Evolutionary conservation across 23 tunicate genomes (phyloP).

Genomic region (Ascidia mentula): DNA sequence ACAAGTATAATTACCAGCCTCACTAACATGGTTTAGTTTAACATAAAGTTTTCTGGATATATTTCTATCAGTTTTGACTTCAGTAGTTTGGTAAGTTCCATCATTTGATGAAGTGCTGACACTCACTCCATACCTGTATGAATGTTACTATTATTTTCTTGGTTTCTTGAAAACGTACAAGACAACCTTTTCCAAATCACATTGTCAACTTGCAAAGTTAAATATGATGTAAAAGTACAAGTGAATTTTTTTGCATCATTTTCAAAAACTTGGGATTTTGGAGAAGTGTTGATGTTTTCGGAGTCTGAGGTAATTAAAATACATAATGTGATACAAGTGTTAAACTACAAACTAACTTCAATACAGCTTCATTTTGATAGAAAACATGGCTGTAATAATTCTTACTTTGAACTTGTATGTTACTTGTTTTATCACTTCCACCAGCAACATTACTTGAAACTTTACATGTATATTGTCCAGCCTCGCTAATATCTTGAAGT

Average conservation of each 20-base stretch:
- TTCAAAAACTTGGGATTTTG: neutral
- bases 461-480: conserved; percentile 2
- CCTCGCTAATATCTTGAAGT: neutral
- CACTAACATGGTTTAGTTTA: neutral
- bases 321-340: too few relatives aligned
- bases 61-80: neutral
- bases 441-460: neutral
- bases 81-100: too few relatives aligned
- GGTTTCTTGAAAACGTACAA: too few relatives aligned
- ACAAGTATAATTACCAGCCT: neutral
- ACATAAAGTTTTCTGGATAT: neutral
- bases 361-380: too few relatives aligned
- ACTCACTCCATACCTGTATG: neutral
- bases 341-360: too few relatives aligned
- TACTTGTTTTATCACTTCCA: neutral
- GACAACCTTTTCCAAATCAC: neutral
- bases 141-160: too few relatives aligned
- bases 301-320: too few relatives aligned
- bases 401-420: neutral
- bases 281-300: too few relatives aligned
- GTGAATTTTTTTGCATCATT: neutral
- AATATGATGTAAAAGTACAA: neutral
- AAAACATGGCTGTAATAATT: too few relatives aligned
- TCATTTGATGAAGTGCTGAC: too few relatives aligned
- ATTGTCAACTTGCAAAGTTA: neutral